phyloP scores from a whole-genome alignment of 53 echinoderm and acorn worm genomes.

The Antedon mediterranea region DNA sequence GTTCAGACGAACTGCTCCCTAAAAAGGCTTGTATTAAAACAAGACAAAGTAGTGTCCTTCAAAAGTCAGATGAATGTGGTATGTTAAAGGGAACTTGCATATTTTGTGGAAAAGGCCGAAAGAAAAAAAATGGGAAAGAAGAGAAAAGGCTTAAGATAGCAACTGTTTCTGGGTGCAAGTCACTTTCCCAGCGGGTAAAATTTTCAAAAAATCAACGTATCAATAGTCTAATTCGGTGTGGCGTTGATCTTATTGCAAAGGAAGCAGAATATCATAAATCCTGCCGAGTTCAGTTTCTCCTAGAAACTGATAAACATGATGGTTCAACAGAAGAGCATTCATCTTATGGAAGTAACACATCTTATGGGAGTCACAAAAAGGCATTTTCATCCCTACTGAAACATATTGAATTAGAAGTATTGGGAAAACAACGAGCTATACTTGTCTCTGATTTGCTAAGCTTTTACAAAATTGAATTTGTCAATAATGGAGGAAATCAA shows the following conservation, averaged over 20 bases:
- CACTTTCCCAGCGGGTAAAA: too few relatives aligned
- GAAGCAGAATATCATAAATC: constrained; percentile 55
- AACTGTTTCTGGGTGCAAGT: constrained; percentile 1
- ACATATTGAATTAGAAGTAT: constrained; percentile 15
- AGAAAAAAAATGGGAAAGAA: constrained; percentile 16
- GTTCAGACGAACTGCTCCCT: not conserved
- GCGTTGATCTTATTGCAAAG: constrained; percentile 34
- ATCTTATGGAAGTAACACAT: not conserved
- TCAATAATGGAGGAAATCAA: constrained; percentile 12
- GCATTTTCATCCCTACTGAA: constrained; percentile 10
- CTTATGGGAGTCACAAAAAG: constrained; percentile 2
- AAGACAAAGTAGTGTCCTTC: constrained; percentile 3
- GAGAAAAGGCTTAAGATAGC: constrained; percentile 7
- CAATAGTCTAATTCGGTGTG: not conserved
- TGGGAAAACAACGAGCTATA: constrained; percentile 3
- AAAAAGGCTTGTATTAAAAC: constrained; percentile 5
- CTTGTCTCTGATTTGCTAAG: constrained; percentile 6
- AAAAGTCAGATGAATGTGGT: constrained; percentile 10
- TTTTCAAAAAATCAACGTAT: not conserved
- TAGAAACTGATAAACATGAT: constrained; percentile 9
- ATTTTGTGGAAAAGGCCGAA: constrained; percentile 21
- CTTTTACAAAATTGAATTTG: constrained; percentile 16
- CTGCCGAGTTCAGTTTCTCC: constrained; percentile 9
- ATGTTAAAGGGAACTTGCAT: constrained; percentile 18
- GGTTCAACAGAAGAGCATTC: constrained; percentile 12